Evolutionary conservation across 2,113 vertebrate species (phyloP), one percentile per base, ranked within the genome.

Genomic region (Dendropsophus ebraccatus): DNA sequence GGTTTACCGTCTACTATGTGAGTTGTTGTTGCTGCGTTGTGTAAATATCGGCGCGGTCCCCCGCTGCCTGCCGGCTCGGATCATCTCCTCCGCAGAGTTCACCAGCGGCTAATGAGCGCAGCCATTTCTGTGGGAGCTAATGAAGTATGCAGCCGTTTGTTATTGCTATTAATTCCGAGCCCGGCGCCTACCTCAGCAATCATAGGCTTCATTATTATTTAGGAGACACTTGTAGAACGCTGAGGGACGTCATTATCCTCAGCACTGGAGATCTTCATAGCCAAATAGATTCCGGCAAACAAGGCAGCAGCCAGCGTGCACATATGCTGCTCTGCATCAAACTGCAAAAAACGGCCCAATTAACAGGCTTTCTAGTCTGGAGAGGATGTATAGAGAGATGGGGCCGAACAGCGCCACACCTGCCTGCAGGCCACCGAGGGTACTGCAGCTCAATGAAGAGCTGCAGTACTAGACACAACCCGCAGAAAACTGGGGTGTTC

Each of bases 161-260:
- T 85, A 79, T 79, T 85, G 84, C 74, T 85, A 70, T 85, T 85
- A 54, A 85, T 79, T 70, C 78, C 30, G 60, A 8, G 52, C 52
- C 2, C 25, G 62, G 35, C 35, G 75, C 75, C 60, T n/a, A 85
- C 75, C 84, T 80, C 84, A 85, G 84, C 75, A 85, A 85, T 85
- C 84, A 85, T 14, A 4, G 2, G 47, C 28, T 28, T 58, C 75
- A 41, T 85, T 56, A 85, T 85, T 79, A 85, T 56, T 56, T 54
- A 72, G 75, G 30, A 70, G 84, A 45, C 84, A 79, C 84, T 79
- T 85, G 84, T 70, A 70, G 75, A 25, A 79, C 69, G 74, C 28
- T 2, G 21, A 35, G 84, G 84, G 84, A 67, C 75, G 25, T 79
- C 37, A 85, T 85, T 85, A 85, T 70, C 47, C 21, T 30, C 47